phyloP scores from a whole-genome alignment of 2,888 invertebrate genomes.

The Eurois occulta region DNA sequence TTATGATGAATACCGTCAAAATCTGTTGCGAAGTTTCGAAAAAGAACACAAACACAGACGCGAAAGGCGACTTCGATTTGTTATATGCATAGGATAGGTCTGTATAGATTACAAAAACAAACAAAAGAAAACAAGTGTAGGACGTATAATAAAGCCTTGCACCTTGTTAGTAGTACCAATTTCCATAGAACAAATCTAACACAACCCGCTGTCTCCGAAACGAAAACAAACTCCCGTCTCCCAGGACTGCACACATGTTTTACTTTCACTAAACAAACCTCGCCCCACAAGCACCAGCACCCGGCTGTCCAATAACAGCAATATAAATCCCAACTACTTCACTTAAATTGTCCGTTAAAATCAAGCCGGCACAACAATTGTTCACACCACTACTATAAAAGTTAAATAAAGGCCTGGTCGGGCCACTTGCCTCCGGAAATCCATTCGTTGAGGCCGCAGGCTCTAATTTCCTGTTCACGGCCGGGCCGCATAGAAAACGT shows the following conservation, averaged over 20 bases:
- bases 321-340: slow-evolving; percentile 62
- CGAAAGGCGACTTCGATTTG: background rate
- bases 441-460: slow-evolving; percentile 77
- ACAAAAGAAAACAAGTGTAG: background rate
- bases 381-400: slow-evolving; percentile 73
- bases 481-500: slow-evolving; percentile 71
- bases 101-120: background rate
- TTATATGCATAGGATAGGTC: too few relatives aligned
- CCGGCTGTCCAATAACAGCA: slow-evolving; percentile 52
- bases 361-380: slow-evolving; percentile 63
- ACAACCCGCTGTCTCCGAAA: background rate
- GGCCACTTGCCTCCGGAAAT: slow-evolving; percentile 76
- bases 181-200: slow-evolving; percentile 1
- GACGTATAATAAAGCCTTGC: background rate
- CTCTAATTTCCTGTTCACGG: slow-evolving; percentile 80
- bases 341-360: slow-evolving; percentile 68
- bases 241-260: slow-evolving; percentile 41
- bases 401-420: slow-evolving; percentile 74
- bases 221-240: slow-evolving; percentile 15
- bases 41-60: background rate
- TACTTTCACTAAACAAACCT: slow-evolving; percentile 30
- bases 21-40: too few relatives aligned
- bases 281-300: background rate
- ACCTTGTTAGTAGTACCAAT: background rate
- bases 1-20: too few relatives aligned